Evolutionary conservation across 2,113 vertebrate species (phyloP).

Genomic region (Oreochromis tanganicae): DNA sequence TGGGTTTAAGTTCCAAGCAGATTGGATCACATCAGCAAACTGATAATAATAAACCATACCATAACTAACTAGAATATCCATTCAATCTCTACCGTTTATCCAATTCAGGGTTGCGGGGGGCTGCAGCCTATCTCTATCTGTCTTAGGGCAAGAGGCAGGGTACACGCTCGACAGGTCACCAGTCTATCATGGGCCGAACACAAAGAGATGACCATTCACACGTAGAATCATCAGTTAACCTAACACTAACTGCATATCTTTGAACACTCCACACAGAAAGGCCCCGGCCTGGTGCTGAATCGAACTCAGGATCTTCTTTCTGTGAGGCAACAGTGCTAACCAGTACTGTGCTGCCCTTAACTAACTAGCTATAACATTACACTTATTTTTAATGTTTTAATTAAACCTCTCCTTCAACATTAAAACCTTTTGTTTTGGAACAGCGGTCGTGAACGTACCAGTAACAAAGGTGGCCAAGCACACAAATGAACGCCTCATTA

Average conservation of each 20-base stretch:
- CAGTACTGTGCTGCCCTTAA: neutral
- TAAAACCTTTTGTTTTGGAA: neutral
- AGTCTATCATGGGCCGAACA: neutral
- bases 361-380: neutral
- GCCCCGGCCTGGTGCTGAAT: neutral
- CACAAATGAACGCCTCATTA: neutral
- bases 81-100: neutral
- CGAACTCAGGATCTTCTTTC: neutral
- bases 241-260: neutral
- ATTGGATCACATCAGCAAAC: neutral
- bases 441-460: neutral
- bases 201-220: neutral
- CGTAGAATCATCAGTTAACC: neutral
- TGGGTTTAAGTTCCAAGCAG: neutral
- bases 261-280: neutral
- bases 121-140: neutral
- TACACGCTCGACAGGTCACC: neutral
- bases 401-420: neutral
- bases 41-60: neutral
- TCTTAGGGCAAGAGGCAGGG: neutral
- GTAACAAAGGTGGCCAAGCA: neutral
- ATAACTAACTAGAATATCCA: neutral
- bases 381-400: neutral
- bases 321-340: neutral
- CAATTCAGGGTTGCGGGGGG: neutral